These are phyloP conservation scores for Adelosebastes latens DNA, from an alignment of 2,797 vertebrate species.

Conservation along the genomic window DNA sequence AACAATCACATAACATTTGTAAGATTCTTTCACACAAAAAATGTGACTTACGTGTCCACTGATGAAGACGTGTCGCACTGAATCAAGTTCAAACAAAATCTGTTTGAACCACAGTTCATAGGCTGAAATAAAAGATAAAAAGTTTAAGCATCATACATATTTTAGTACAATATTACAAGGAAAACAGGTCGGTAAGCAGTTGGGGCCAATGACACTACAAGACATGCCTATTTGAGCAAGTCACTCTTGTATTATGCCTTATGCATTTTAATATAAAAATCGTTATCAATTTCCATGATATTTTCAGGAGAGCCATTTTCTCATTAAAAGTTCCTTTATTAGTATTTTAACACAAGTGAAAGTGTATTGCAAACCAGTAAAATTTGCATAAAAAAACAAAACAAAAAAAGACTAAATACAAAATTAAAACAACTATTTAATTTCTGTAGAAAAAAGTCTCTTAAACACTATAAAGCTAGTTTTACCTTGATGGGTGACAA, in stretches of 20 bases:
- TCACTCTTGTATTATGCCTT: not conserved
- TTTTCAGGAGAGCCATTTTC: not conserved
- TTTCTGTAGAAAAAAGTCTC: not conserved
- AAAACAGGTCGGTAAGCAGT: not conserved
- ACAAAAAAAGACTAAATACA: not conserved
- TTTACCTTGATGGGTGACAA: conserved; percentile 97
- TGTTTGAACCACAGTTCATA: conserved; percentile 99
- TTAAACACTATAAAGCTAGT: not conserved
- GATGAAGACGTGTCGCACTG: conserved; percentile 92
- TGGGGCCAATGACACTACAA: not conserved
- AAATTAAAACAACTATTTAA: not conserved
- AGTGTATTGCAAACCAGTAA: not conserved
- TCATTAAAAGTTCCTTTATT: not conserved
- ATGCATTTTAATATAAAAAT: not conserved
- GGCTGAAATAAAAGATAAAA: conserved; percentile 78
- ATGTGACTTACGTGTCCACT: conserved; percentile 90
- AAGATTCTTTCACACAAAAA: not conserved
- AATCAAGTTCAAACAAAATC: conserved; percentile 96
- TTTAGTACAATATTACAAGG: not conserved
- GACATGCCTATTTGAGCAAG: not conserved
- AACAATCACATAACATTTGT: not conserved
- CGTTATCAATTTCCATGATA: not conserved
- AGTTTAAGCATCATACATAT: not conserved
- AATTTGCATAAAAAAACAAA: not conserved
- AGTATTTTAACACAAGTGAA: not conserved